Evolutionary conservation across 2,797 vertebrate species (phyloP).

Genomic region (Pitangus sulphuratus): DNA sequence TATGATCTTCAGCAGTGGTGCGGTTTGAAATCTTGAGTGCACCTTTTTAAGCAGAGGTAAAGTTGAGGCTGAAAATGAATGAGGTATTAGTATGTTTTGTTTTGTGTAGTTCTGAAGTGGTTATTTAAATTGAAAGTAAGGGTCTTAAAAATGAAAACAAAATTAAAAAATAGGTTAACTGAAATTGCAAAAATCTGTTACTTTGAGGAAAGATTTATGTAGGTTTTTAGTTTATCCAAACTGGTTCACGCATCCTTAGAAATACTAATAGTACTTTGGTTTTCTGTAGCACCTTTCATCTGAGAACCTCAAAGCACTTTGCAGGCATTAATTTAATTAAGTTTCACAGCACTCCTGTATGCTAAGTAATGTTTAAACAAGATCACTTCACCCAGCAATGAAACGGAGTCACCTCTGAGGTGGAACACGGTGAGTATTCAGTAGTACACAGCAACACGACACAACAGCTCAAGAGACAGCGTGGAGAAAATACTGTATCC

Average conservation of each 20-base stretch:
- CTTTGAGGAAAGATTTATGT: conserved; percentile 12
- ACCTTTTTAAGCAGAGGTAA: neutral
- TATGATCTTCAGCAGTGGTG: neutral
- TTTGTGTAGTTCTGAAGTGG: neutral
- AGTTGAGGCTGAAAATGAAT: neutral
- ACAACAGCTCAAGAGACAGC: neutral
- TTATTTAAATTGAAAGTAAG: conserved; percentile 2
- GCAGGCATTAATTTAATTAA: conserved; percentile 69
- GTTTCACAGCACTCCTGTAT: conserved; percentile 55
- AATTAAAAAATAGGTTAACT: neutral
- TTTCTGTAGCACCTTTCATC: conserved; percentile 67
- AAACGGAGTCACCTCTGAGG: conserved; percentile 41
- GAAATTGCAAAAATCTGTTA: neutral
- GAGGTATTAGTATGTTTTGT: neutral
- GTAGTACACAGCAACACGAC: neutral
- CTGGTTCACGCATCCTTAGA: conserved; percentile 29
- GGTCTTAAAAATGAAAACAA: conserved; percentile 15
- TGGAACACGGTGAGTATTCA: conserved; percentile 25
- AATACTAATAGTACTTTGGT: conserved; percentile 23
- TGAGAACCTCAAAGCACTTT: conserved; percentile 59
- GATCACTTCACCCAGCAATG: conserved; percentile 56
- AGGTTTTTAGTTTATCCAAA: conserved; percentile 21
- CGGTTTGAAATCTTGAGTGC: neutral
- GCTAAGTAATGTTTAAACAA: conserved; percentile 67
- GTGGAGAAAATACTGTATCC: neutral